Evolutionary conservation across 2,888 invertebrate genomes (phyloP).

Genomic region (Orchestes rusci): DNA sequence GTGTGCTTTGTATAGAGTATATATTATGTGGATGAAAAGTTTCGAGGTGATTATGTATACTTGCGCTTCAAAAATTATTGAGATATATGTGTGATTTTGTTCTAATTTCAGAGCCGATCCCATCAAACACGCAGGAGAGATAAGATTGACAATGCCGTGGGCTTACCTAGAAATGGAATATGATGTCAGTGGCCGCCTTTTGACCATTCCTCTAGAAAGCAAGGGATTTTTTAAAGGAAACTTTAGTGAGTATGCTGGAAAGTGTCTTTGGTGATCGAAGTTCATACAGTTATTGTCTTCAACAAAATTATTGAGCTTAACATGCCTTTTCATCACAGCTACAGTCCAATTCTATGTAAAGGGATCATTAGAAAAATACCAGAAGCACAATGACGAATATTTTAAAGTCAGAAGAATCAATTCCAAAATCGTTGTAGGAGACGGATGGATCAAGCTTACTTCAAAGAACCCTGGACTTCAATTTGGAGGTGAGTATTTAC

Average conservation of each 20-base stretch:
- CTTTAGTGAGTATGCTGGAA: conserved; percentile 45
- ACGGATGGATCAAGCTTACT: conserved; percentile 52
- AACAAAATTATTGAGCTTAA: not conserved
- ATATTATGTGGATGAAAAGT: not conserved
- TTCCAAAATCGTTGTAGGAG: conserved; percentile 54
- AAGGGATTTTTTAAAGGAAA: conserved; percentile 50
- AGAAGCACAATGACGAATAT: conserved; percentile 52
- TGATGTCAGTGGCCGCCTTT: conserved; percentile 47
- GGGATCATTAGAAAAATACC: conserved; percentile 51
- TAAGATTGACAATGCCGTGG: conserved; percentile 45
- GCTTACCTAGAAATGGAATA: conserved; percentile 47
- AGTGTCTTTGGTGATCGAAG: not conserved
- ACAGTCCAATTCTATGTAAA: conserved; percentile 53
- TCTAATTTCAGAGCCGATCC: conserved; percentile 45
- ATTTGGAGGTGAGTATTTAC: conserved; percentile 45
- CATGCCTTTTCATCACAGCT: conserved; percentile 24
- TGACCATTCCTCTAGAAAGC: conserved; percentile 47
- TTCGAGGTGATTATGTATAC: too few species aligned
- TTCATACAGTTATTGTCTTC: not conserved
- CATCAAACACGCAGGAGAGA: conserved; percentile 42
- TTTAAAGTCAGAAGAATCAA: conserved; percentile 54
- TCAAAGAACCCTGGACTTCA: conserved; percentile 52
- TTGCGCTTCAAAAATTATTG: too few species aligned
- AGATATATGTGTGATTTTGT: too few species aligned
- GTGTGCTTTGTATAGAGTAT: not conserved